Evolutionary conservation across 1,140 invertebrate genomes (phyloP), one percentile per base, ranked within the genome.

Genomic region (Orius laevigatus): DNA sequence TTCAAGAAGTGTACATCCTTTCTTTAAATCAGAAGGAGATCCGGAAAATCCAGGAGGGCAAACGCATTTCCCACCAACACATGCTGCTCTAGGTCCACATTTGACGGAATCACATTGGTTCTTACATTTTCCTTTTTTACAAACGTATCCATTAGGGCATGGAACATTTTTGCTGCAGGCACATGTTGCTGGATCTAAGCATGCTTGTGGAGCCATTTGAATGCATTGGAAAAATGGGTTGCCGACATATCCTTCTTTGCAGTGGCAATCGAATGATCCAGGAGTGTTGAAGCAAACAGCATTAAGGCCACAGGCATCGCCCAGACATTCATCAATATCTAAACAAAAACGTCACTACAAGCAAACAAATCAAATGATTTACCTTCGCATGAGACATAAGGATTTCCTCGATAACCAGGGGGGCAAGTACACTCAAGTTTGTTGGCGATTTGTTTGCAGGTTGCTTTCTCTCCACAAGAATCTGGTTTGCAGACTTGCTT

Each of bases 211-310:
- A 55, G 79, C 71, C 6, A 80, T 66, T 58, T 72, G 67, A 20
- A 75, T 72, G 58, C 86, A 91, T 52, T 78, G 74, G 48, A 77
- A 69, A 58, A 88, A 90, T 0, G 88, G 86, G 71, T 91, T 88
- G 38, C 88, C 88, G 45, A 77, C 75, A 61, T 76, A 84, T 36
- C 77, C 76, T 48, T 79, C 79, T 55, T 80, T 75, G 58, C 89
- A 94, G 2, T 79, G 71, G 62, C 89, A 94, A 59, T 88, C 85
- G 57, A 79, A 92, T 55, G 81, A 79, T 39, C 88, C 88, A 4
- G 78, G 72, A 0, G 82, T 86, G 58, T 93, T 92, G 36, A 92
- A 81, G 58, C 89, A 93, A 15, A 81, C 76, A 1, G 88, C 86
- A 62, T 87, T 84, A 51, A 74, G 69, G 14, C 85, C 88, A 62